Conservation (phyloP, 2,113 vertebrate species). For the Chloebia gouldiae region DNA sequence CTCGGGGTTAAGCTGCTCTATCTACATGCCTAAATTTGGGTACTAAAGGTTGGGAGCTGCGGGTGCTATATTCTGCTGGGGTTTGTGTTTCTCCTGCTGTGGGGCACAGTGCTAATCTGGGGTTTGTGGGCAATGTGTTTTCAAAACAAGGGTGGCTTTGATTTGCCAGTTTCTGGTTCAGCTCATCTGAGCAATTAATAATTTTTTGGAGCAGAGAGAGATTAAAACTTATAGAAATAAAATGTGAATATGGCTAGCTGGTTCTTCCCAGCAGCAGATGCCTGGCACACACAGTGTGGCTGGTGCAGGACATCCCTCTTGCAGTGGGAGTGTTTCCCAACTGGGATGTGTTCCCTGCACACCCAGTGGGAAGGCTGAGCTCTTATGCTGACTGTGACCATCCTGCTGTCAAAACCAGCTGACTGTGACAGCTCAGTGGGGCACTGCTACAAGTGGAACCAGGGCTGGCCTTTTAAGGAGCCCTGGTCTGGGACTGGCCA, state of each 20-base stretch:
- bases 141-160: conserved; percentile 21
- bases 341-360: neutral
- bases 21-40: conserved; percentile 62
- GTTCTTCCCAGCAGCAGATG: neutral
- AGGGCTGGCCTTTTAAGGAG: neutral
- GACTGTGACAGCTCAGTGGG: neutral
- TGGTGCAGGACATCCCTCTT: neutral
- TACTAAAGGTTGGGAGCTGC: conserved; percentile 29
- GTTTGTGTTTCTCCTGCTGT: conserved; percentile 38
- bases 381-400: neutral
- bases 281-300: neutral
- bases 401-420: neutral
- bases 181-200: neutral
- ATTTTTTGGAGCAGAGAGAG: neutral
- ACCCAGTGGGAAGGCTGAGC: neutral
- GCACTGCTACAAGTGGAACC: neutral
- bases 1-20: conserved; percentile 36
- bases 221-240: neutral
- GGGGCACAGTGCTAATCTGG: neutral
- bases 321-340: neutral
- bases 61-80: conserved; percentile 50
- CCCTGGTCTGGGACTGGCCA: neutral
- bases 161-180: conserved; percentile 18
- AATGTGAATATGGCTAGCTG: neutral
- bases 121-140: conserved; percentile 15